Base-by-base conservation (phyloP, 2,113 vertebrate species). In the Gymnogyps californianus region DNA sequence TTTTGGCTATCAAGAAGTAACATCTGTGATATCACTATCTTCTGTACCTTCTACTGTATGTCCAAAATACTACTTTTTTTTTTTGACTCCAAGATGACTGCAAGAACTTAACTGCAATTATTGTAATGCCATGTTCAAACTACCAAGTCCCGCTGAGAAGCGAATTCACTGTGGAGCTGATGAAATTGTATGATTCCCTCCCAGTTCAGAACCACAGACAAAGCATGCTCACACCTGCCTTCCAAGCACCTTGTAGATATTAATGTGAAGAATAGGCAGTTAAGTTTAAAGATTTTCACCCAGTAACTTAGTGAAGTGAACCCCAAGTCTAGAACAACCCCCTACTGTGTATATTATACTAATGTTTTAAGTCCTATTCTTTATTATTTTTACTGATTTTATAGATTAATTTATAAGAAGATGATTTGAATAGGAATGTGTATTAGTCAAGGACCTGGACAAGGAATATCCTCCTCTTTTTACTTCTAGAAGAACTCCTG, bases 181-280 rank as follows among this genome's bases (percentile, higher is more conserved):
- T 38, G 58, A 36, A 59, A 31, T 6, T 4, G 8, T 7, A 2
- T 0, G 7, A 8, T 20, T 54, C 11, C 22, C 11, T 52, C 61
- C 18, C 13, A 7, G 16, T 49, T 69, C 47, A 57, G 75, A 13
- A 32, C 61, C 66, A 34, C 34, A 47, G 80, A 55, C 77, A 82
- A 47, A 40, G 38, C 36, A 2, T 5, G 16, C 46, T 31, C 11
- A 9, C 32, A 16, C 40, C 38, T 31, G 61, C 47, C 32, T 44
- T 6, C 40, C 36, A 4, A 12, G 21, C 2, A 26, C n/a, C 16
- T 15, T 9, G 6, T 15, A 5, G 10, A 7, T 6, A 10, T 4
- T 22, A 4, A 22, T 9, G 11, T 22, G 7, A 74, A n/a, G n/a
- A 67, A 31, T 2, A 55, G 13, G 16, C 31, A 26, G 11, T 31